These are phyloP conservation scores for Brachyptera risi DNA, from an alignment of 2,888 invertebrate species.

Conservation along the genomic window DNA sequence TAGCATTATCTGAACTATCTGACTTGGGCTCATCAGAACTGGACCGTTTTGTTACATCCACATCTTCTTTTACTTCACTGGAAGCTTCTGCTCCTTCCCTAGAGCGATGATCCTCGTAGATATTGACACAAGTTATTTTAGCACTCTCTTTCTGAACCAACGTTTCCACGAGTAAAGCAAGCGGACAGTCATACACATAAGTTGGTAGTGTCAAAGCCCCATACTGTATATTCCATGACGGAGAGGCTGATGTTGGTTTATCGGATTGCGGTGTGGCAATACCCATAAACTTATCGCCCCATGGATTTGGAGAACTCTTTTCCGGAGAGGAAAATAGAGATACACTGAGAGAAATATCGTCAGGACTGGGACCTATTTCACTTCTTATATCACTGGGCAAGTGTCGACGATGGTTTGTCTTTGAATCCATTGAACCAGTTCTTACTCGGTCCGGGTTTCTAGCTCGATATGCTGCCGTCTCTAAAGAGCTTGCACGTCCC, in stretches of 20 bases:
- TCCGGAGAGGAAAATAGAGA: background rate
- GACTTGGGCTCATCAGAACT: conserved; percentile 44
- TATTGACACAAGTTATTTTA: background rate
- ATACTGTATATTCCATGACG: conserved; percentile 23
- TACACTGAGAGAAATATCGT: background rate
- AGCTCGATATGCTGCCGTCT: conserved; percentile 35
- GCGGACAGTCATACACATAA: conserved; percentile 65
- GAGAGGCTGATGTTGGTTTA: background rate
- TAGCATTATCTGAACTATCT: conserved; percentile 42
- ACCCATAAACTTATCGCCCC: background rate
- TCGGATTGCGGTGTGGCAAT: background rate
- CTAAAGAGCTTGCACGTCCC: conserved; percentile 38
- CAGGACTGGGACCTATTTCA: background rate
- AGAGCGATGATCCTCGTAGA: background rate
- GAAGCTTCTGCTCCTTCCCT: background rate
- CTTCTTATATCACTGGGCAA: background rate
- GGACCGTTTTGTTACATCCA: background rate
- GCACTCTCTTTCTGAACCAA: conserved; percentile 45
- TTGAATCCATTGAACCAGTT: conserved; percentile 38
- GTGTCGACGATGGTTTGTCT: conserved; percentile 19
- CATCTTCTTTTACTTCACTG: background rate
- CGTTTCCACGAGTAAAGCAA: conserved; percentile 54
- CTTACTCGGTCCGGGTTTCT: conserved; percentile 33
- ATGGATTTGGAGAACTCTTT: background rate
- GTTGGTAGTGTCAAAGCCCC: conserved; percentile 51